Evolutionary conservation across 2,113 vertebrate species (phyloP).

Genomic region (Daboia siamensis): DNA sequence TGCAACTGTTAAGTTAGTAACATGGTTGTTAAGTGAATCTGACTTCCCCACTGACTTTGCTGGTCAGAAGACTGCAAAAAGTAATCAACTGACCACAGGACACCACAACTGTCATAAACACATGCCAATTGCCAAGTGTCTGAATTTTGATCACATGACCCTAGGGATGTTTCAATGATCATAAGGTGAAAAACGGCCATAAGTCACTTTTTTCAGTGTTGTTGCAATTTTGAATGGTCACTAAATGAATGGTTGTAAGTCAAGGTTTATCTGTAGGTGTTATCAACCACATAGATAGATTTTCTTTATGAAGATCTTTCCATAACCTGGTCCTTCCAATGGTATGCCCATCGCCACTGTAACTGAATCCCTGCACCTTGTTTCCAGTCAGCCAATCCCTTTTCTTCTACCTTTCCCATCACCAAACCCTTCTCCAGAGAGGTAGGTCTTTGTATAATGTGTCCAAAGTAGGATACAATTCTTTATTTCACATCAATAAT

Average conservation of each 20-base stretch:
- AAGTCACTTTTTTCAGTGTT: neutral
- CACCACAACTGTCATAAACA: neutral
- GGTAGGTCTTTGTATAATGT: neutral
- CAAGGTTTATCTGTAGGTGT: neutral
- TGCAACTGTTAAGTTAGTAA: neutral
- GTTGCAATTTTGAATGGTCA: neutral
- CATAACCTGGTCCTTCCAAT: neutral
- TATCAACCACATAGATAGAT: neutral
- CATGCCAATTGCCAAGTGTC: neutral
- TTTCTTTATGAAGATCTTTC: neutral
- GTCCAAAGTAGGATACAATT: neutral
- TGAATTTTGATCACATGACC: neutral
- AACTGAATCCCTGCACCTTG: neutral
- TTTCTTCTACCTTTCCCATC: neutral
- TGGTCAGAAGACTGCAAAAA: neutral
- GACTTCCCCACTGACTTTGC: neutral
- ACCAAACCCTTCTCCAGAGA: neutral
- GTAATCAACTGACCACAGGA: neutral
- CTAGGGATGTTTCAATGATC: neutral
- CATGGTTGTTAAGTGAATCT: neutral
- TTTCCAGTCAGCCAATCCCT: neutral
- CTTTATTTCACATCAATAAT: neutral
- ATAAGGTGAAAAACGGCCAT: neutral
- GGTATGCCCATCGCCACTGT: neutral
- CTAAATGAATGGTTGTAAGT: neutral